Percentiles rank a stretch among this genome's conserved stretches.
These are phyloP conservation scores for Isaurus tuberculatus DNA, from an alignment of 92 coral and sea anemone species.

Conservation along the genomic window DNA sequence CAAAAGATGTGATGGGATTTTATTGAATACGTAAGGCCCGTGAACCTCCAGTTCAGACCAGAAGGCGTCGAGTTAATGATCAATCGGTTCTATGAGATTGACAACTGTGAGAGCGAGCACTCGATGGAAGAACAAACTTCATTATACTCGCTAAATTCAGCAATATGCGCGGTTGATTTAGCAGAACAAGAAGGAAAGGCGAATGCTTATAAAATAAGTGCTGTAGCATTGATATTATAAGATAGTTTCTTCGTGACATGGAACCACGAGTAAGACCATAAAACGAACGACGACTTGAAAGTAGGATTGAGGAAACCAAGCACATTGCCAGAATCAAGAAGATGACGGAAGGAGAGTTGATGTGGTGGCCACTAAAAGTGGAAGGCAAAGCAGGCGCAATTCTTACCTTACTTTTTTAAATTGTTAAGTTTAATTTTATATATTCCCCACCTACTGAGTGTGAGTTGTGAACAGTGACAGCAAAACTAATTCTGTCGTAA, in stretches of 20 bases:
- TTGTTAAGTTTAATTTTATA: not conserved
- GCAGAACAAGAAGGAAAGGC: not conserved
- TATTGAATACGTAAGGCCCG: slow-evolving; percentile 20
- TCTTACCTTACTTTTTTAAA: not conserved
- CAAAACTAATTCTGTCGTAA: not conserved
- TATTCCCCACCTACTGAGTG: too few relatives aligned
- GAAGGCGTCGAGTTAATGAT: not conserved
- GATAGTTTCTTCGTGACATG: not conserved
- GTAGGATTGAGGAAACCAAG: not conserved
- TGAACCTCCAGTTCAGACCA: slow-evolving; percentile 18
- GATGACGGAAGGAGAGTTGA: too few relatives aligned
- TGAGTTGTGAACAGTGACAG: too few relatives aligned
- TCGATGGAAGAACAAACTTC: too few relatives aligned
- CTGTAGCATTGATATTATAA: not conserved
- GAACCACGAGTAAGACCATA: too few relatives aligned
- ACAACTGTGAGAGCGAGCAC: not conserved
- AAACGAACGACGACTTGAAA: not conserved
- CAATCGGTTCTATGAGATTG: too few relatives aligned
- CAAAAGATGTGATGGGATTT: slow-evolving; percentile 12
- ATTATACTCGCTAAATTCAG: too few relatives aligned
- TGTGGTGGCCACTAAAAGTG: slow-evolving; percentile 32
- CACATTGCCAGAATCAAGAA: not conserved
- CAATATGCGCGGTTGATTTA: too few relatives aligned
- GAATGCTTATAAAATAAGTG: not conserved
- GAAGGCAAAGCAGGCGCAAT: slow-evolving; percentile 19